Evolutionary conservation across 1,140 invertebrate species (phyloP).

Genomic region (Bombus cullumanus): DNA sequence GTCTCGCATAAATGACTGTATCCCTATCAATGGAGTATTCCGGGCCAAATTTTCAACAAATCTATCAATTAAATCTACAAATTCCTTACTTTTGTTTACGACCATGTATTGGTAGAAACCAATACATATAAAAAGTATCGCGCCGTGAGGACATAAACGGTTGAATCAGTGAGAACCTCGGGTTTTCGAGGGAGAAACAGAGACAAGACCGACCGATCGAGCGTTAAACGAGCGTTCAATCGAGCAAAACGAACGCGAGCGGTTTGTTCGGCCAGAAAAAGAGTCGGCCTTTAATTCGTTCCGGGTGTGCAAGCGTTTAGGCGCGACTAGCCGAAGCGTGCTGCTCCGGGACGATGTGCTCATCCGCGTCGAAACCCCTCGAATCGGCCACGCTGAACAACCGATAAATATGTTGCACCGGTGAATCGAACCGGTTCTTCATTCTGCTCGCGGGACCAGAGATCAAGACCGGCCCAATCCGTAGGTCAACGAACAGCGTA

Average conservation of each 20-base stretch:
- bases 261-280: conserved; percentile 20
- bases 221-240: conserved; percentile 36
- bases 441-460: not conserved
- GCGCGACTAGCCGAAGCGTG: conserved; percentile 2
- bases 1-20: too few species aligned
- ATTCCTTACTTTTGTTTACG: too few species aligned
- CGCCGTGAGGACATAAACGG: not conserved
- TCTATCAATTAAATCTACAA: too few species aligned
- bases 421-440: conserved; percentile 1
- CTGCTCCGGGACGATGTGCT: not conserved
- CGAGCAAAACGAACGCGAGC: conserved; percentile 14
- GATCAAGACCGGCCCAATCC: not conserved
- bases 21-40: too few species aligned
- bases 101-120: too few species aligned
- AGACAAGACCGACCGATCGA: conserved; percentile 12
- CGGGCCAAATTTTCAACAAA: too few species aligned
- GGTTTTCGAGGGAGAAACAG: not conserved
- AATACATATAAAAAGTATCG: not conserved
- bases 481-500: not conserved
- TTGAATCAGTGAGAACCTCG: not conserved
- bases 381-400: not conserved
- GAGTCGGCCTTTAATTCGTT: conserved; percentile 19
- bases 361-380: not conserved
- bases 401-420: not conserved
- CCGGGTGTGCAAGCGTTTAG: conserved; percentile 12